Evolutionary conservation across 2,888 invertebrate species (phyloP), one percentile per base, ranked within the genome.

Genomic region (Cataglyphis livida): DNA sequence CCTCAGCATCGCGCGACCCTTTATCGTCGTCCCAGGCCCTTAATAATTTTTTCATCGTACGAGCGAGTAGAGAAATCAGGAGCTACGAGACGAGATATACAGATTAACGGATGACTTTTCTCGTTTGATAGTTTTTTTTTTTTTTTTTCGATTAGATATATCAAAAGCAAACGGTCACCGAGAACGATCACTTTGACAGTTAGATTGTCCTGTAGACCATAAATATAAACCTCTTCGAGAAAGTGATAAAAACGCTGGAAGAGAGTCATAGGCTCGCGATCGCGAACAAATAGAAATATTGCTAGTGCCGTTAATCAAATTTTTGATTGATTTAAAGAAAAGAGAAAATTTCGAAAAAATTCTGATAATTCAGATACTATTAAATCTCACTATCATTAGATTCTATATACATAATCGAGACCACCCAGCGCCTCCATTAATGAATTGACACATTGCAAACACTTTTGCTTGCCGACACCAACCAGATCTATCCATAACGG

Each of bases 31-130:
- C 65, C 51, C 65, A 38, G n/a, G 12, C 35, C 51, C 38, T 51
- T 28, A 66, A 76, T 28, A 76, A 57, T 62, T 84, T 81, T 70
- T 61, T 51, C 73, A 44, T 59, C 57, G 10, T 44, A 57, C n/a
- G 25, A 57, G 9, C 35, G 18, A 57, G 28, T 61, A 71, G 35
- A 18, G 35, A 15, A 81, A 75, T 57, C 35, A 25, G 81, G 74
- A 21, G 85, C 85, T 84, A 86, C 64, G 74, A 57, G 65, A 41
- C 12, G 41, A 44, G 87, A 88, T 85, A 85, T 62, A 35, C 12
- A 12, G 68, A n/a, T n/a, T 83, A 84, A 88, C 71, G 82, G 65
- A 86, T 79, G 82, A 59, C 62, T 81, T 61, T 41, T 3, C 18
- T 6, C 41, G 28, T 15, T 21, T 7, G 25, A 74, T 51, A 62